Evolutionary conservation across 1,140 invertebrate genomes (phyloP).

Genomic region (Steinernema khuongi): DNA sequence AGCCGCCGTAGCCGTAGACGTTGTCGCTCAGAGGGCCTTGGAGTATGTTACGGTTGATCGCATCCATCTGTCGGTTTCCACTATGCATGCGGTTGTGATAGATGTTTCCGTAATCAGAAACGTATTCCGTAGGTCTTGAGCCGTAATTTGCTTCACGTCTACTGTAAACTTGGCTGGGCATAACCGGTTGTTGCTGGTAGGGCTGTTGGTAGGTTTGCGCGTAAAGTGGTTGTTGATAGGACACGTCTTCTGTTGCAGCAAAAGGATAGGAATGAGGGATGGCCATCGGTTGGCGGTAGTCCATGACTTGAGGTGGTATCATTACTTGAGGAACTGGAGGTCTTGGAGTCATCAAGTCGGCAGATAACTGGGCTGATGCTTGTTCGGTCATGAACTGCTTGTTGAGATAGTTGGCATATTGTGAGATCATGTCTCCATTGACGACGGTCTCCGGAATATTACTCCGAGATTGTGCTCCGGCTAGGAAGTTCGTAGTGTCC

Average conservation of each 20-base stretch:
- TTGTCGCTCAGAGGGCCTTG: conserved; percentile 19
- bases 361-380: conserved; percentile 12
- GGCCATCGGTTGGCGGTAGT: no score
- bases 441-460: conserved; percentile 25
- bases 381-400: conserved; percentile 44
- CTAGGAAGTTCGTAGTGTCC: conserved; percentile 28
- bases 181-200: not conserved
- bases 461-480: conserved; percentile 9
- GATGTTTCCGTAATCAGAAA: conserved; percentile 46
- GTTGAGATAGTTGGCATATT: conserved; percentile 57
- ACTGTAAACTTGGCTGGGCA: conserved; percentile 41
- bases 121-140: conserved; percentile 39
- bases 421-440: conserved; percentile 41
- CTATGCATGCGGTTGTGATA: conserved; percentile 17
- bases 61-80: not conserved
- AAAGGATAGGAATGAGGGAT: conserved; percentile 21
- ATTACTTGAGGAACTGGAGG: conserved; percentile 28
- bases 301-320: conserved; percentile 16
- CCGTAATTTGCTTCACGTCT: conserved; percentile 48
- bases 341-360: conserved; percentile 15
- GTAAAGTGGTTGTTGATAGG: not conserved
- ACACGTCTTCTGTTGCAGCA: conserved; percentile 5
- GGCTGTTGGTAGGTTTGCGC: not conserved
- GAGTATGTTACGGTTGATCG: not conserved
- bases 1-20: not conserved